phyloP scores from a whole-genome alignment of 2,113 vertebrate species.

The Tachysurus fulvidraco region DNA sequence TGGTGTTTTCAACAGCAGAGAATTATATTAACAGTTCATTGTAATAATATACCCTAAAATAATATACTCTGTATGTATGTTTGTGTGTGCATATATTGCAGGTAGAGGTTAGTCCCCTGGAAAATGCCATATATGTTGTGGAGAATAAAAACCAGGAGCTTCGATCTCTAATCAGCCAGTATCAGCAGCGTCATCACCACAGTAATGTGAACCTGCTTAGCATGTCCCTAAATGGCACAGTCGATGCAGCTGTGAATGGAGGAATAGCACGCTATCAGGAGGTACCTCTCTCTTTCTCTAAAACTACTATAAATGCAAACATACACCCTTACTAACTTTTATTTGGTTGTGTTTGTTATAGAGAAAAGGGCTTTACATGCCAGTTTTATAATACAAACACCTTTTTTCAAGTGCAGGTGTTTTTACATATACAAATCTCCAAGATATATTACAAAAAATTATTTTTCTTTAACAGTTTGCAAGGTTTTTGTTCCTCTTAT shows the following conservation, averaged over 20 bases:
- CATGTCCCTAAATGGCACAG: conserved; percentile 97
- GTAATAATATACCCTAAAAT: not conserved
- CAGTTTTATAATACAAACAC: not conserved
- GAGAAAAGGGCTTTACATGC: not conserved
- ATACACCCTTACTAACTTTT: not conserved
- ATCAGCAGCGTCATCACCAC: conserved; percentile 93
- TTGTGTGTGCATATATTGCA: conserved; percentile 58
- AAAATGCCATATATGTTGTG: conserved; percentile 94
- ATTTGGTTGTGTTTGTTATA: not conserved
- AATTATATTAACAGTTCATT: not conserved
- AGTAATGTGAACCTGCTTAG: conserved; percentile 96
- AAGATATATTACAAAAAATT: not conserved
- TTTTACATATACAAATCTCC: not conserved
- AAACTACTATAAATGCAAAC: not conserved
- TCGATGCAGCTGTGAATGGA: conserved; percentile 94
- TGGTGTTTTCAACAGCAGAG: not conserved
- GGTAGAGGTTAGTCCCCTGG: conserved; percentile 96
- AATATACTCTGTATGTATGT: not conserved
- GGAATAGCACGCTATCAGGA: conserved; percentile 97
- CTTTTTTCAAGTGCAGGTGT: not conserved
- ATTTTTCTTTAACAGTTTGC: not conserved
- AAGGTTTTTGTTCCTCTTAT: not conserved
- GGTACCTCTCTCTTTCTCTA: conserved; percentile 67
- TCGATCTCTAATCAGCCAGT: conserved; percentile 92
- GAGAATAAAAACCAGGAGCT: conserved; percentile 99